Conservation (phyloP, 2,113 vertebrate genomes). For the Nasalis larvatus region DNA sequence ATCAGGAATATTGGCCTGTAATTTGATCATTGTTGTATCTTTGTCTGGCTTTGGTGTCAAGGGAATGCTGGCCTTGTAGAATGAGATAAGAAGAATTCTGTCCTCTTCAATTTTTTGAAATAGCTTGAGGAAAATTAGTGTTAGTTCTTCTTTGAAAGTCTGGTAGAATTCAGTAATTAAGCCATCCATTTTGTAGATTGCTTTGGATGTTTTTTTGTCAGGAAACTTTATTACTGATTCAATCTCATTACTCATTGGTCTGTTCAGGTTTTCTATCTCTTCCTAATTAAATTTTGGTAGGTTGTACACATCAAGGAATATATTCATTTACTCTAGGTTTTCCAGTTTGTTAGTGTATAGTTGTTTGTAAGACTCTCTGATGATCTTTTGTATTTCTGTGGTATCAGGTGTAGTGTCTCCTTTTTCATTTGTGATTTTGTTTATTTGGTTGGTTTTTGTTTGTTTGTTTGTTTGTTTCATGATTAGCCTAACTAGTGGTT, state of each 20-base stretch:
- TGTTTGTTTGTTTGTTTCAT: not conserved
- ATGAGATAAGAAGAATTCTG: not conserved
- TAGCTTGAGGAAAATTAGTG: not conserved
- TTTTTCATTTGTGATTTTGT: not conserved
- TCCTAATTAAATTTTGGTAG: not conserved
- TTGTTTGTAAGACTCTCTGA: not conserved
- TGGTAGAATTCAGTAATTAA: not conserved
- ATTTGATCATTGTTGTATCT: not conserved
- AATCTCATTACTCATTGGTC: not conserved
- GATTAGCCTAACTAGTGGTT: not conserved
- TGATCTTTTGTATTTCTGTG: not conserved
- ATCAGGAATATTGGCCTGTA: not conserved
- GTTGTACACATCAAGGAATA: no score
- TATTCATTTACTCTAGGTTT: not conserved
- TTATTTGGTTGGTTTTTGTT: not conserved
- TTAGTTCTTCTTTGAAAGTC: not conserved
- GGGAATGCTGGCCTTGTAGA: not conserved
- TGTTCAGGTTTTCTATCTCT: not conserved
- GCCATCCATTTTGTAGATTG: not conserved
- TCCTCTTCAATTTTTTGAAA: not conserved
- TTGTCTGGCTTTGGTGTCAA: not conserved
- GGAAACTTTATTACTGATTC: not conserved
- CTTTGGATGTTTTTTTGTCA: not conserved
- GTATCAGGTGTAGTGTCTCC: not conserved
- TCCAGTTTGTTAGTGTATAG: not conserved